phyloP scores from a whole-genome alignment of 2,888 invertebrate genomes.

The Epiblema foenella region DNA sequence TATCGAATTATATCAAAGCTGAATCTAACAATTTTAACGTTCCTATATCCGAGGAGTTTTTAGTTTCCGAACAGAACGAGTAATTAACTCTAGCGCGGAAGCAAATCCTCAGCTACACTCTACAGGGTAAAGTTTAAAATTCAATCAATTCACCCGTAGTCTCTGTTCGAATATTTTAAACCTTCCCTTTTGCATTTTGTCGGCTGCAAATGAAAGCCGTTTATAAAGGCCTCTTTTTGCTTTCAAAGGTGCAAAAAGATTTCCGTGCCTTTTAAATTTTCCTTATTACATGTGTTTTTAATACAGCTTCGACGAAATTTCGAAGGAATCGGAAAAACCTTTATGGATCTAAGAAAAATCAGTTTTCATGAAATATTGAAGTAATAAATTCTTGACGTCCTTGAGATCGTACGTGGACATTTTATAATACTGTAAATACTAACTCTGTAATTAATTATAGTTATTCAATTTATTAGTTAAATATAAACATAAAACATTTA shows the following conservation, averaged over 20 bases:
- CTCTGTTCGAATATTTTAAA: conserved; percentile 59
- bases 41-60: conserved; percentile 1
- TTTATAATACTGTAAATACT: too few relatives aligned
- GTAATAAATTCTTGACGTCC: too few relatives aligned
- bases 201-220: conserved; percentile 43
- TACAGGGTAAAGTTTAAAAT: conserved; percentile 65
- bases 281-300: conserved; percentile 27
- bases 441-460: too few relatives aligned
- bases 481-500: too few relatives aligned
- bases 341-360: not conserved
- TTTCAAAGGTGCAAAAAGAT: conserved; percentile 34
- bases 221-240: conserved; percentile 39
- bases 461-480: too few relatives aligned
- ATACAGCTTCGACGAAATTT: not conserved
- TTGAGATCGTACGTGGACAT: too few relatives aligned
- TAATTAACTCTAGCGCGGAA: conserved; percentile 39
- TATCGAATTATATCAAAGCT: not conserved
- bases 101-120: conserved; percentile 46
- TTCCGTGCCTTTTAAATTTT: conserved; percentile 17
- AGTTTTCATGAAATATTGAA: too few relatives aligned
- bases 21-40: not conserved
- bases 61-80: conserved; percentile 35
- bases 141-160: conserved; percentile 67
- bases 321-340: not conserved
- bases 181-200: conserved; percentile 49